A percentile compares a stretch with the other conserved stretches of the same genome.
Conservation (phyloP, 2,113 vertebrate species). For the Spilogale gracilis region DNA sequence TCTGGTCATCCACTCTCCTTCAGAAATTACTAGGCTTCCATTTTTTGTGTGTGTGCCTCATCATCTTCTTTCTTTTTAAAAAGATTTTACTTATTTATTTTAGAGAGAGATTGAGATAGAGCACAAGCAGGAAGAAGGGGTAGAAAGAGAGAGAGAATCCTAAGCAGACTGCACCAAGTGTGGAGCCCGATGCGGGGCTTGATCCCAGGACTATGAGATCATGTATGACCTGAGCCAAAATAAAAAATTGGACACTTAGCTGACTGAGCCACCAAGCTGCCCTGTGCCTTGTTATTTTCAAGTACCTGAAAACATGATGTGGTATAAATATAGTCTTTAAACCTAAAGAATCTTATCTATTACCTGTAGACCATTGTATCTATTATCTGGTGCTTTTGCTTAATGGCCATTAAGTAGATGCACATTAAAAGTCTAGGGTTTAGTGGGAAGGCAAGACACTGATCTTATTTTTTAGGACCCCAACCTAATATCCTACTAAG, state of each 20-base stretch:
- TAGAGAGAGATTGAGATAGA: neutral
- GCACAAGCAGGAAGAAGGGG: neutral
- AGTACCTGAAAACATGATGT: neutral
- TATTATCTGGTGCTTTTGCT: neutral
- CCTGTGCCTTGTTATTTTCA: neutral
- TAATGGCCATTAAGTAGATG: conserved; percentile 8
- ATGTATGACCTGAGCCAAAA: neutral
- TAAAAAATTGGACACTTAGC: neutral
- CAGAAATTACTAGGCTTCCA: neutral
- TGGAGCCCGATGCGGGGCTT: neutral
- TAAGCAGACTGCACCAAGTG: neutral
- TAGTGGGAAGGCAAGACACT: neutral
- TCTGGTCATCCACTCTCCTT: neutral
- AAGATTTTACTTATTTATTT: neutral
- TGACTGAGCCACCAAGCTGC: neutral
- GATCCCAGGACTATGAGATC: neutral
- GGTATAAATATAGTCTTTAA: neutral
- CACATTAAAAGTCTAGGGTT: neutral
- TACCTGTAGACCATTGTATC: neutral
- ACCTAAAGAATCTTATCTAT: neutral
- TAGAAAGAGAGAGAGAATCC: neutral
- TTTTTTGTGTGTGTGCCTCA: neutral
- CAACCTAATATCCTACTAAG: neutral
- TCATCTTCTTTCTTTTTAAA: neutral
- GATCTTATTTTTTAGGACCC: neutral